These are phyloP conservation scores for Caenorhabditis sp. DNA, from an alignment of 2,888 invertebrate genomes.

Conservation along the genomic window DNA sequence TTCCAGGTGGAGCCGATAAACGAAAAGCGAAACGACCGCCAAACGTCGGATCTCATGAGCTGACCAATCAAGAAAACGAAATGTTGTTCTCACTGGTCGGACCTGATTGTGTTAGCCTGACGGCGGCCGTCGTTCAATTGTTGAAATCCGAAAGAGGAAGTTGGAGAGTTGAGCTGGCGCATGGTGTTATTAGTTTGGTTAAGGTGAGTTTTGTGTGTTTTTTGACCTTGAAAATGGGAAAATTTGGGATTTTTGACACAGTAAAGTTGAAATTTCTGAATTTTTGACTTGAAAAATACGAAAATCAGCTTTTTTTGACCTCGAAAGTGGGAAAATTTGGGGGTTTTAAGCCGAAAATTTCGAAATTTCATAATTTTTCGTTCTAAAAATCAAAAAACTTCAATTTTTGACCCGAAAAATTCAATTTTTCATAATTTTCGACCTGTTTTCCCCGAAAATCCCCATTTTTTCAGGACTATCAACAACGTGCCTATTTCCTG, in stretches of 20 bases:
- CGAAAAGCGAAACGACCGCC: conserved; percentile 29
- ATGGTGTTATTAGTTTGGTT: conserved; percentile 54
- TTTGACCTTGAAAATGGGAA: too few relatives aligned
- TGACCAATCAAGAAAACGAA: conserved; percentile 40
- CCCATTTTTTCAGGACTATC: conserved; percentile 67
- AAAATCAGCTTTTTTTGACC: too few relatives aligned
- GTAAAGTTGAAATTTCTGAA: too few relatives aligned
- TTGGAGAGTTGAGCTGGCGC: conserved; percentile 49
- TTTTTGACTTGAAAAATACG: too few relatives aligned
- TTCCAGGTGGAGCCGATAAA: conserved; percentile 28
- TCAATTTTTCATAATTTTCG: background rate
- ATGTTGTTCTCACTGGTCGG: conserved; percentile 46
- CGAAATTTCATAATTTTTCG: too few relatives aligned
- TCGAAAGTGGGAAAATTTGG: too few relatives aligned
- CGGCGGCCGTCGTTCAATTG: conserved; percentile 60
- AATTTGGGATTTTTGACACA: too few relatives aligned
- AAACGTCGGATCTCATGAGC: conserved; percentile 37
- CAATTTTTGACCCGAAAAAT: background rate
- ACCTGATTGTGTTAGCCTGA: conserved; percentile 50
- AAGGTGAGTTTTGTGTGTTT: too few relatives aligned
- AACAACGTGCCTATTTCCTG: conserved; percentile 56
- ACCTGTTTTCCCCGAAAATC: too few relatives aligned
- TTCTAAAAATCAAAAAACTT: background rate
- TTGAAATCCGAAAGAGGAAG: conserved; percentile 43
- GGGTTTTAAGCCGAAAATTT: too few relatives aligned